A percentile compares a stretch with the other conserved stretches of the same genome.
These are phyloP conservation scores for Tetrao urogallus DNA, from an alignment of 2,113 vertebrate genomes.

Conservation along the genomic window DNA sequence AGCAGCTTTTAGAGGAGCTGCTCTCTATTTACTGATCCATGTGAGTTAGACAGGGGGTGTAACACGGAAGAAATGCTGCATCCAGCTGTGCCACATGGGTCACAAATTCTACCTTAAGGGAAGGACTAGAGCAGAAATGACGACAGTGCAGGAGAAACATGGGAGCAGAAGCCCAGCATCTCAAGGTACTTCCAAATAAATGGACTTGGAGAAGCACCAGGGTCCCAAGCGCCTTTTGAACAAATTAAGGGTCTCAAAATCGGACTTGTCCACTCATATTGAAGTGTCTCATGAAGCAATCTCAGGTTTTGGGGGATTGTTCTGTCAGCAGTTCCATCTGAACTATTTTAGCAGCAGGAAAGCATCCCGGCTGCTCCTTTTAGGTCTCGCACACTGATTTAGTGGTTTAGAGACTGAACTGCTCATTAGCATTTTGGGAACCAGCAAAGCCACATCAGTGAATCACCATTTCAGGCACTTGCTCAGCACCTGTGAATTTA, in stretches of 20 bases:
- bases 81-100: not conserved
- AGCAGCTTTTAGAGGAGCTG: not conserved
- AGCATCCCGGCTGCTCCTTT: not conserved
- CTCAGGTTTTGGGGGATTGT: not conserved
- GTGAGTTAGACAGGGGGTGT: not conserved
- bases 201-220: not conserved
- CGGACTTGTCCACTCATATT: not conserved
- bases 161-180: not conserved
- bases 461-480: not conserved
- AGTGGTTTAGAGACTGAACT: not conserved
- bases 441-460: not conserved
- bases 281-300: not conserved
- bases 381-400: not conserved
- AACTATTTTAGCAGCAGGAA: not conserved
- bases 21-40: not conserved
- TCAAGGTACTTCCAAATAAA: not conserved
- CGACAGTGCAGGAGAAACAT: accelerated
- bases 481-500: conserved; percentile 23
- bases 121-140: not conserved
- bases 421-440: not conserved
- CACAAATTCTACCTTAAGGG: not conserved
- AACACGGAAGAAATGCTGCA: not conserved
- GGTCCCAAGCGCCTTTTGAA: not conserved
- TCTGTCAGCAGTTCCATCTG: not conserved
- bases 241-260: not conserved